Conservation (phyloP, 2,797 vertebrate species). For the Steatocranus sp. region DNA sequence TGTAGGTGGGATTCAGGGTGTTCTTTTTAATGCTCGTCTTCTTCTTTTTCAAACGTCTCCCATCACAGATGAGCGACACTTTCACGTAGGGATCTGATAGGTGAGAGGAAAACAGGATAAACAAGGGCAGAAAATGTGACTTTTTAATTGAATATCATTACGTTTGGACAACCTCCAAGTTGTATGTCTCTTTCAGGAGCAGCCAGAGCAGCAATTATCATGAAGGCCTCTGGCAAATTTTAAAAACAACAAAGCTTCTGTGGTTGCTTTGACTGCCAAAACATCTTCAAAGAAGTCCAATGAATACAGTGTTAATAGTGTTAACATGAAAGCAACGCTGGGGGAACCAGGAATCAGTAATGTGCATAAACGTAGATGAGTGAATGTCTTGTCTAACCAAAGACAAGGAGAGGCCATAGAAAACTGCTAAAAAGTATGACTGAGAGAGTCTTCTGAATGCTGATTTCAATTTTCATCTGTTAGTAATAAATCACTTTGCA, state of each 20-base stretch:
- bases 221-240: neutral
- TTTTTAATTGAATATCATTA: neutral
- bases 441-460: conserved; percentile 36
- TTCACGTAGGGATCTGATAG: conserved; percentile 92
- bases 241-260: neutral
- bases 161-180: neutral
- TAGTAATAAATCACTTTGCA: conserved; percentile 2
- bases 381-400: conserved; percentile 40
- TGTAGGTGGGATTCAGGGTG: conserved; percentile 95
- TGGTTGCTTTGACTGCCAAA: neutral
- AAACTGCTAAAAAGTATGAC: conserved; percentile 28
- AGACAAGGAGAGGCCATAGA: conserved; percentile 6
- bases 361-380: conserved; percentile 37
- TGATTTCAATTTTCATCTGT: conserved; percentile 44
- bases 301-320: neutral
- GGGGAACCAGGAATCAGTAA: conserved; percentile 16
- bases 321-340: conserved; percentile 4
- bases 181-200: neutral
- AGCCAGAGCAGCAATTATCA: neutral
- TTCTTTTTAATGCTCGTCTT: conserved; percentile 99
- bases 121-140: neutral
- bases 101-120: neutral
- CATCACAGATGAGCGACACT: conserved; percentile 95
- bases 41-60: conserved; percentile 95
- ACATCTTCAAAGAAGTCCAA: neutral